Percentiles rank a stretch among this genome's conserved stretches.
Conservation (phyloP, 2,797 vertebrate genomes). For the Lateolabrax maculatus region DNA sequence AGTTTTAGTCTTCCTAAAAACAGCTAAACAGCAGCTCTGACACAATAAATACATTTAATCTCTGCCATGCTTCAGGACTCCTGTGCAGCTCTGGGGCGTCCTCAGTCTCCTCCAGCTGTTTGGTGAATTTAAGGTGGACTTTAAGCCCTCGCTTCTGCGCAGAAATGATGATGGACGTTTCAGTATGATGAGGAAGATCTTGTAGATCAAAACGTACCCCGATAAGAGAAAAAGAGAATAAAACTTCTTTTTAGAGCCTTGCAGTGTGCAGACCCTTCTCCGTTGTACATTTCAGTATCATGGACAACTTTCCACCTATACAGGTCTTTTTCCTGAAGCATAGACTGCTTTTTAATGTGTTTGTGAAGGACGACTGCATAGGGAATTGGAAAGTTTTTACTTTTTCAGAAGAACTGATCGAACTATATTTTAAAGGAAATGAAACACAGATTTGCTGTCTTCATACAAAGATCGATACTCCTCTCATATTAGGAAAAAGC, state of each 20-base stretch:
- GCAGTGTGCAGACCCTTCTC: too few relatives aligned
- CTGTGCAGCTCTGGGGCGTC: not conserved
- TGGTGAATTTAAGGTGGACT: not conserved
- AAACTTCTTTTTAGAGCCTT: too few relatives aligned
- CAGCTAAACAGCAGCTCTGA: not conserved
- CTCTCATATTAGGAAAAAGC: not conserved
- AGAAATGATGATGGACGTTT: too few relatives aligned
- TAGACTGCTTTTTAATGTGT: conserved; percentile 5
- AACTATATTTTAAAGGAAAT: not conserved
- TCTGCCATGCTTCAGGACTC: not conserved
- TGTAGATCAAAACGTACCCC: too few relatives aligned
- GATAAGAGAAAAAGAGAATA: too few relatives aligned
- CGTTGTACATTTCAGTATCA: too few relatives aligned
- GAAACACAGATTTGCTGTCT: too few relatives aligned
- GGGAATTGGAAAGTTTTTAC: not conserved
- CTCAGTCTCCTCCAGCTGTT: not conserved
- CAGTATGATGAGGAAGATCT: too few relatives aligned
- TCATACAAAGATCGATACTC: too few relatives aligned
- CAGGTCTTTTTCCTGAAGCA: conserved; percentile 5
- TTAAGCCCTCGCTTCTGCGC: conserved; percentile 4
- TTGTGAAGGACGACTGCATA: not conserved
- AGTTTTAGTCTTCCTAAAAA: not conserved
- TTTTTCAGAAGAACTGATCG: not conserved
- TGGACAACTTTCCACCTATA: conserved; percentile 13
- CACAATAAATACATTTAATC: not conserved